Conservation (phyloP, 35 echinoderm and acorn worm genomes). For the Apostichopus japonicus region DNA sequence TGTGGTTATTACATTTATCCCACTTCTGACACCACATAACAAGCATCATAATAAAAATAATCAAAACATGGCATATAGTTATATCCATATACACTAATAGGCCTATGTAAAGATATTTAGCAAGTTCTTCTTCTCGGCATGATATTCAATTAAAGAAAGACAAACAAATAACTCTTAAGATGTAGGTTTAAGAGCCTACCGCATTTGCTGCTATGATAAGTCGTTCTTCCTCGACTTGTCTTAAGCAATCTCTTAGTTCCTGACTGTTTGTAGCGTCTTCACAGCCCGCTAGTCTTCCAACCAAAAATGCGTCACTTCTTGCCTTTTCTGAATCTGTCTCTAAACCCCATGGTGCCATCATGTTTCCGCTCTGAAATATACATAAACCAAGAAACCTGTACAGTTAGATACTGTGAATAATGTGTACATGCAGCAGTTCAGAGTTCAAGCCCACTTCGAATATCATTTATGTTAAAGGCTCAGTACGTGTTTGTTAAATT, state of each 20-base stretch:
- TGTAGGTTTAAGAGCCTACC: not conserved
- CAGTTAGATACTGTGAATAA: too few species aligned
- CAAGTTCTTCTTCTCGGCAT: not conserved
- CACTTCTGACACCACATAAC: not conserved
- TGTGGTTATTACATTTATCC: not conserved
- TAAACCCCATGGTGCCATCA: constrained; percentile 56
- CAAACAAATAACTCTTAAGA: not conserved
- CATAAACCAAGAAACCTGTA: too few species aligned
- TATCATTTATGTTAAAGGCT: too few species aligned
- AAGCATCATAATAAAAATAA: too few species aligned
- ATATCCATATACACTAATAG: too few species aligned
- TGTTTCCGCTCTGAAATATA: constrained; percentile 44
- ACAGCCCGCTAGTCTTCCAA: constrained; percentile 45
- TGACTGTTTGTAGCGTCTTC: constrained; percentile 7
- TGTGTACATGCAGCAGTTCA: too few species aligned
- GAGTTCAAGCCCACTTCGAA: too few species aligned
- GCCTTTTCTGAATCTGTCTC: constrained; percentile 36
- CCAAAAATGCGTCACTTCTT: constrained; percentile 40
- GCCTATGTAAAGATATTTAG: not conserved
- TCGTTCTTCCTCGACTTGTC: constrained; percentile 20
- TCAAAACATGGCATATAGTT: too few species aligned
- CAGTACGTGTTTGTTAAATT: too few species aligned
- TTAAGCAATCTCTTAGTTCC: constrained; percentile 1
- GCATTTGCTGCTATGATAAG: constrained; percentile 35
- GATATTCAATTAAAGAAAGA: not conserved